Evolutionary conservation across 2,113 vertebrate species (phyloP), one percentile per base, ranked within the genome.

Genomic region (Calyptommatus sinebrachiatus): DNA sequence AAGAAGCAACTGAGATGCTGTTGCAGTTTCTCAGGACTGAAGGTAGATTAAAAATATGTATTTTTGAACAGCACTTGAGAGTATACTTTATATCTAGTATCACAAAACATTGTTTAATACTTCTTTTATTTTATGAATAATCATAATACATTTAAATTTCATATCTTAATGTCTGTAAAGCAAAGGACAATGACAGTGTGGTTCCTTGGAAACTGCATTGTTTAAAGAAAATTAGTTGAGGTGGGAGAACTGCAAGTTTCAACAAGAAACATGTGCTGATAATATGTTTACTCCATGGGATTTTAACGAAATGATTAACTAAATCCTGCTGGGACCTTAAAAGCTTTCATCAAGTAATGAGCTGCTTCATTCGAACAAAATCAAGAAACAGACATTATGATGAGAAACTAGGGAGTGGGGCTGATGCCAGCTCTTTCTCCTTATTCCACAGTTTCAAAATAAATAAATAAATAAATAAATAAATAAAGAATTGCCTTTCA

Each of bases 231-330:
- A 2, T 45, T 29, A 60, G 53, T 57, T 57, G 53, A 18, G 53
- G 53, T 16, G 76, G 76, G 77, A 81, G 65, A 80, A 86, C 63
- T 82, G 73, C 16, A 77, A 48, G 62, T 85, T 89, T 88, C 71
- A 82, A 14, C 57, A 6, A 26, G 6, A 72, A 16, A 20, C 77
- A 90, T 77, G 14, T 77, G 66, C 14, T 77, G 41, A 73, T 88
- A 80, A 84, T 88, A 88, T 91, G 76, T 86, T 90, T 86, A 65
- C 73, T 76, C 71, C 35, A 53, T 77, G 66, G 71, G 73, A 82
- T 50, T 8, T 50, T 76, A 78, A 87, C 60, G 71, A 73, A 88
- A 50, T 89, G 87, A 88, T 83, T 88, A 89, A 24, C 57, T 85
- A 87, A 86, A 85, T 81, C 82, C 73, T 53, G 31, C 16, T 68